These are phyloP conservation scores for Centropristis striata DNA, from an alignment of 2,113 vertebrate genomes.

Conservation along the genomic window DNA sequence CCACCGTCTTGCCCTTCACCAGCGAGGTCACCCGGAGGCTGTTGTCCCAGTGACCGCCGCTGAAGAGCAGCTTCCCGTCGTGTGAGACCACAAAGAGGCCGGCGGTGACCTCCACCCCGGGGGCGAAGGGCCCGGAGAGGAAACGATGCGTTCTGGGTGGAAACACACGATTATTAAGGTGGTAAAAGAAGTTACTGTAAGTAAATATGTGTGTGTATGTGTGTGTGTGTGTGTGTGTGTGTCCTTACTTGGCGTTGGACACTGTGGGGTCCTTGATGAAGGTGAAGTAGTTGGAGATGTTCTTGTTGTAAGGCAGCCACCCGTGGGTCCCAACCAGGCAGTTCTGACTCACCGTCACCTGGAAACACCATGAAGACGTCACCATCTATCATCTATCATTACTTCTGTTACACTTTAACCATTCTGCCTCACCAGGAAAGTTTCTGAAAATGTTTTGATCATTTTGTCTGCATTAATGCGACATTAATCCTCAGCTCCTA, in stretches of 20 bases:
- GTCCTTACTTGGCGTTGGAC: slow-evolving; percentile 93
- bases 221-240: neutral
- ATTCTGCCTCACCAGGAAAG: too few species aligned
- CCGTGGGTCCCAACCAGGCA: slow-evolving; percentile 94
- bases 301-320: slow-evolving; percentile 97
- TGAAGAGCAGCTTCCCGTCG: slow-evolving; percentile 97
- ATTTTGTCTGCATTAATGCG: too few species aligned
- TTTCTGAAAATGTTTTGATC: too few species aligned
- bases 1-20: slow-evolving; percentile 92
- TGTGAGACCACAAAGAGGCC: slow-evolving; percentile 94
- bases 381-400: too few species aligned
- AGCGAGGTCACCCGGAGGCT: slow-evolving; percentile 95
- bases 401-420: neutral
- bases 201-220: neutral
- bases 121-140: slow-evolving; percentile 93
- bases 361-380: slow-evolving; percentile 17
- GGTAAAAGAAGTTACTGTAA: too few species aligned
- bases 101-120: slow-evolving; percentile 89
- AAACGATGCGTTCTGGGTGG: slow-evolving; percentile 90
- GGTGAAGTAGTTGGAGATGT: slow-evolving; percentile 98
- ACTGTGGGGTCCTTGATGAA: slow-evolving; percentile 97
- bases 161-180: too few species aligned
- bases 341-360: slow-evolving; percentile 94
- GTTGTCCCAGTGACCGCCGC: slow-evolving; percentile 98
- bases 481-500: too few species aligned